These are phyloP conservation scores for Hyaena hyaena DNA, from an alignment of 2,113 vertebrate species.

Conservation along the genomic window DNA sequence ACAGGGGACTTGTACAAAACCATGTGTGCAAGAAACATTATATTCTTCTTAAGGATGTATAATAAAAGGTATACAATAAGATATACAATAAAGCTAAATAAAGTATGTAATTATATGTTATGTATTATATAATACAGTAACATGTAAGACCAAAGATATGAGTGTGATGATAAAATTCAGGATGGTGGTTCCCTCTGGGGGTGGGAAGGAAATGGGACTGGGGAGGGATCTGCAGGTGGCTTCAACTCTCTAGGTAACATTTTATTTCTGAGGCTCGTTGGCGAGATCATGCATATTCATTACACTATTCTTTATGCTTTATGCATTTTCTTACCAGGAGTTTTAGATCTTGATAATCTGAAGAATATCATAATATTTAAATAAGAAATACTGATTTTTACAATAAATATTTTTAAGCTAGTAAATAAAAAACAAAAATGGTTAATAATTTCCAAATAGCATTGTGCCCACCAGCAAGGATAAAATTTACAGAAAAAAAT, in stretches of 20 bases:
- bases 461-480: conserved; percentile 9
- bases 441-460: not conserved
- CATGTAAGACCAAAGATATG: not conserved
- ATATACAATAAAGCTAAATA: not conserved
- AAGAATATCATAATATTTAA: conserved; percentile 23
- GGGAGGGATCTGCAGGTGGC: not conserved
- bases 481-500: conserved; percentile 25
- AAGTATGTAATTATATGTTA: not conserved
- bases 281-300: not conserved
- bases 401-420: not conserved
- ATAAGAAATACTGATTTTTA: not conserved
- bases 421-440: not conserved
- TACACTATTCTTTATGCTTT: conserved; percentile 14
- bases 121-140: not conserved
- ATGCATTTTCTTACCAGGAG: not conserved
- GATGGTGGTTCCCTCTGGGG: not conserved
- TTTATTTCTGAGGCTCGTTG: not conserved
- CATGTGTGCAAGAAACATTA: not conserved
- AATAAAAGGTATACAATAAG: not conserved
- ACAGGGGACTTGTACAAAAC: not conserved
- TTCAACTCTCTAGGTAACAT: not conserved
- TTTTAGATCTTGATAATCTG: not conserved
- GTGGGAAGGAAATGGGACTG: not conserved
- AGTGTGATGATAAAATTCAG: not conserved
- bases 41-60: conserved; percentile 17